These are phyloP conservation scores for Drosophila picticornis DNA, from an alignment of 2,888 invertebrate genomes.

Conservation along the genomic window DNA sequence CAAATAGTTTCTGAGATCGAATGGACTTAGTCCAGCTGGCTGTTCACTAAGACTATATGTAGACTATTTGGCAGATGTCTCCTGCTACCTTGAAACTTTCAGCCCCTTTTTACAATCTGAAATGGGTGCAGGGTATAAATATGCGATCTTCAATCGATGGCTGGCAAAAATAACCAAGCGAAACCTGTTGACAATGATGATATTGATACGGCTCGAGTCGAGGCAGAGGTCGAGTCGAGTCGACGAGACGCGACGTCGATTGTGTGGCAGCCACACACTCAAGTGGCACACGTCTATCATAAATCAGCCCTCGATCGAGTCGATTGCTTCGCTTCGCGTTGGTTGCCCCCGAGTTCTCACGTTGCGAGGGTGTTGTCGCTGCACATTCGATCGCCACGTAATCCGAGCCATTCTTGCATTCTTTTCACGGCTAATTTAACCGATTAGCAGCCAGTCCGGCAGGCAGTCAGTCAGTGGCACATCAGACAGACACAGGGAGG, in stretches of 20 bases:
- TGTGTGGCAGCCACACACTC: constrained; percentile 34
- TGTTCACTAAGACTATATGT: neutral
- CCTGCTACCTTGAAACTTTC: neutral
- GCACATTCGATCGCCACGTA: constrained; percentile 45
- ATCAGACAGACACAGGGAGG: neutral
- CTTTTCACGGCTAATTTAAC: constrained; percentile 81
- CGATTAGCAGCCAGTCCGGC: constrained; percentile 67
- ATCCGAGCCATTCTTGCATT: constrained; percentile 70
- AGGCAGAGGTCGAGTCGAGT: neutral
- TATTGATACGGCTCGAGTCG: constrained; percentile 56
- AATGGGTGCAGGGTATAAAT: constrained; percentile 10
- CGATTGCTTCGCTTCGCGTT: constrained; percentile 3
- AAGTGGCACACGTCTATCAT: constrained; percentile 78
- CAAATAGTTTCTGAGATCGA: neutral
- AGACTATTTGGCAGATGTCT: neutral
- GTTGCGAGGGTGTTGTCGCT: constrained; percentile 70
- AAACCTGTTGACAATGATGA: constrained; percentile 80
- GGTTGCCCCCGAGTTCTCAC: constrained; percentile 56
- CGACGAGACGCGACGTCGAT: constrained; percentile 3
- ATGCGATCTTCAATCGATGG: constrained; percentile 20
- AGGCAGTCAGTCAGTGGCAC: constrained; percentile 33
- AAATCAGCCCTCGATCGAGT: constrained; percentile 53
- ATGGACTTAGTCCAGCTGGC: rapidly evolving
- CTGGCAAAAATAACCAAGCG: constrained; percentile 28
- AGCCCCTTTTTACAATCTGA: neutral